Conservation (phyloP, 2,797 vertebrate species). For the Huso huso region DNA sequence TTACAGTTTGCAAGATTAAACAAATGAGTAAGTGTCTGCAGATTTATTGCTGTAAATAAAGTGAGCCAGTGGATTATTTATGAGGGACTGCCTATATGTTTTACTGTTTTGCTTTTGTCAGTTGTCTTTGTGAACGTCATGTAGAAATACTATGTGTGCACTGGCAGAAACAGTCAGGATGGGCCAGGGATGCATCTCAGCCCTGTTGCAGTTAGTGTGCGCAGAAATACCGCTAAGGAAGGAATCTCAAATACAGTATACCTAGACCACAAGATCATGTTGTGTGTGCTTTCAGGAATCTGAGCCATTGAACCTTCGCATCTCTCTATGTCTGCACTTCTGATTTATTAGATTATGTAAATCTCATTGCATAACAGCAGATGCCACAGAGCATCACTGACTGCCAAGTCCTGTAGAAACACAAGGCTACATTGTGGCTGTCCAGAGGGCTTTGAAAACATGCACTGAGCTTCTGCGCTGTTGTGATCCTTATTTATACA, state of each 20-base stretch:
- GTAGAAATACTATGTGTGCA: conserved; percentile 54
- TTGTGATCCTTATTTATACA: conserved; percentile 95
- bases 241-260: conserved; percentile 56
- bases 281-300: conserved; percentile 87
- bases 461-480: conserved; percentile 87
- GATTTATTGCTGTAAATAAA: conserved; percentile 29
- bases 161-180: conserved; percentile 48
- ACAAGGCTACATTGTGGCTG: conserved; percentile 68
- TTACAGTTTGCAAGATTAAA: conserved; percentile 45
- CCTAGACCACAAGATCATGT: conserved; percentile 79
- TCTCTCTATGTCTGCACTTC: conserved; percentile 64
- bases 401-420: conserved; percentile 65
- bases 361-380: conserved; percentile 66
- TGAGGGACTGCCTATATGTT: conserved; percentile 54
- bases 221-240: conserved; percentile 46
- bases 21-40: conserved; percentile 28
- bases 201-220: conserved; percentile 29
- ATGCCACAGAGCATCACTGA: conserved; percentile 67
- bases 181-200: conserved; percentile 39
- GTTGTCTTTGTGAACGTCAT: conserved; percentile 44
- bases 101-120: conserved; percentile 44
- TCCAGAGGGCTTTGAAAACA: conserved; percentile 74
- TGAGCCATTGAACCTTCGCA: conserved; percentile 79
- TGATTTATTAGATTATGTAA: conserved; percentile 76
- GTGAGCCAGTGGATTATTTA: conserved; percentile 33